Evolutionary conservation across 2,113 vertebrate genomes (phyloP), one percentile per base, ranked within the genome.

Genomic region (Aix galericulata): DNA sequence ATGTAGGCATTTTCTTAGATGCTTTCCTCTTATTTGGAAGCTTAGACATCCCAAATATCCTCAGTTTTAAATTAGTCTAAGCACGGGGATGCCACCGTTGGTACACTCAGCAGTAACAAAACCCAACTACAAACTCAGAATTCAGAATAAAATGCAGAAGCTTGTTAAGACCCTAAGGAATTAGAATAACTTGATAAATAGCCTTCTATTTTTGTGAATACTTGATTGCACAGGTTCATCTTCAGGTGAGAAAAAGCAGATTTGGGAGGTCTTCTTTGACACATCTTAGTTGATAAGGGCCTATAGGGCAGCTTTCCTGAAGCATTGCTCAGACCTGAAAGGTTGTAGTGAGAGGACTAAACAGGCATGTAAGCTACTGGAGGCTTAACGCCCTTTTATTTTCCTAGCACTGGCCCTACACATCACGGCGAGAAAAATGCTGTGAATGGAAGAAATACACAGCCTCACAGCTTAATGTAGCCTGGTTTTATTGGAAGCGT

Each of bases 131-230:
- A 56, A 75, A 75, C 36, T 88, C 67, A 31, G 62, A 82, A 76
- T 67, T 50, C 73, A 91, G 48, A 91, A 84, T 17, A 42, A 89
- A 89, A 80, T 76, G n/a, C 48, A 55, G 42, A 5, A 55, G 73
- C 40, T 36, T 20, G 23, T 40, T 86, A 60, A 89, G 73, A 77
- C 55, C 77, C 77, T 68, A 46, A 69, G 27, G 77, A 84, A 91
- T 81, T 64, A 52, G 34, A 81, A 40, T 60, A 91, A 71, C 56
- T 8, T 67, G 66, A 78, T 52, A 29, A 80, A 71, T 82, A 74
- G 11, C 15, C 71, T 63, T 92, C 63, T 34, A n/a, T 92, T 94
- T 87, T 85, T n/a, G n/a, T 60, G 36, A 81, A 92, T 60, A 48
- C 42, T 44, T 84, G 44, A 44, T 55, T 44, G 26, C 59, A 84